These are phyloP conservation scores for Rhinella marina DNA, from an alignment of 2,797 vertebrate genomes.

Conservation along the genomic window DNA sequence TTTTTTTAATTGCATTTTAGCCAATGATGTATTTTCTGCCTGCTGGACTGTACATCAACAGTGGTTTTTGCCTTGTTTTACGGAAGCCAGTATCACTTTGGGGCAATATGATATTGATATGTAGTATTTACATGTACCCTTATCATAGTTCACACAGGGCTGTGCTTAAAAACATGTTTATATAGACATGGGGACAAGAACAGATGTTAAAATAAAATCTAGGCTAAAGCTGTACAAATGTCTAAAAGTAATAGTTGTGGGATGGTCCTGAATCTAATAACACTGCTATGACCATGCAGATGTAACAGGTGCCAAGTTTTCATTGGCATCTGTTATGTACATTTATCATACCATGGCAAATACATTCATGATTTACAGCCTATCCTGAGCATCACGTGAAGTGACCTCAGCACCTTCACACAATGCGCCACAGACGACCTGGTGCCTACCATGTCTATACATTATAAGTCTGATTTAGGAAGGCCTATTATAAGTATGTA, in stretches of 20 bases:
- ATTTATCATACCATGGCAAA: background rate
- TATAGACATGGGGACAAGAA: background rate
- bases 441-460: background rate
- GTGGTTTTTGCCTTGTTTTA: background rate
- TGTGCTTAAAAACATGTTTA: slow-evolving; percentile 6
- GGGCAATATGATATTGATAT: background rate
- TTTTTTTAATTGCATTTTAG: background rate
- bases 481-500: background rate
- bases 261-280: background rate
- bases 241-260: background rate
- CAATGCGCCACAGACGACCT: background rate
- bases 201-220: background rate
- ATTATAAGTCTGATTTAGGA: background rate
- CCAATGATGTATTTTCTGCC: background rate
- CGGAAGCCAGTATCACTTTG: background rate
- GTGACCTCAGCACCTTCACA: background rate
- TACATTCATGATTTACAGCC: background rate
- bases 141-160: background rate
- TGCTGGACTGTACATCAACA: background rate
- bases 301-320: background rate
- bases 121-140: background rate
- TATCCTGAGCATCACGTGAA: background rate
- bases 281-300: background rate
- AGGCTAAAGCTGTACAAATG: background rate
- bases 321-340: background rate